These are phyloP conservation scores for Dilophus febrilis DNA, from an alignment of 2,888 invertebrate genomes.

Conservation along the genomic window DNA sequence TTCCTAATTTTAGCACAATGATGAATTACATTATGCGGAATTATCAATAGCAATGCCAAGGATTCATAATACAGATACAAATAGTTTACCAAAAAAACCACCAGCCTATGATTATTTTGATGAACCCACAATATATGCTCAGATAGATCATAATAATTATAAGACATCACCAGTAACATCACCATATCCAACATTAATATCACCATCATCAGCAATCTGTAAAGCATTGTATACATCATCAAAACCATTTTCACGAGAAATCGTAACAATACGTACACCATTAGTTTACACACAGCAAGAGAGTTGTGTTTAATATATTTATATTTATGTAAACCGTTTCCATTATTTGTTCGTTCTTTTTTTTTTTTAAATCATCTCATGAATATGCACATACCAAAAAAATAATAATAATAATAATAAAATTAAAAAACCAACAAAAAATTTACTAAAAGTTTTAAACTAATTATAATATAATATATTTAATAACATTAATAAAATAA, in stretches of 20 bases:
- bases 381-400: no score
- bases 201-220: constrained; percentile 4
- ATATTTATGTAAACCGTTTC: not conserved
- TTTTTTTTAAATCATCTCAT: no score
- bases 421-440: no score
- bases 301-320: constrained; percentile 42
- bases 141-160: constrained; percentile 48
- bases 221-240: constrained; percentile 9
- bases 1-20: constrained; percentile 8
- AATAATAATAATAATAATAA: no score
- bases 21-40: constrained; percentile 30
- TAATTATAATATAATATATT: no score
- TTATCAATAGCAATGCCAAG: constrained; percentile 18
- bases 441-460: no score
- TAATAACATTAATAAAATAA: no score
- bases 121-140: constrained; percentile 55
- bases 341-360: constrained; percentile 14
- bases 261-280: constrained; percentile 49
- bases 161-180: constrained; percentile 30
- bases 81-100: constrained; percentile 18
- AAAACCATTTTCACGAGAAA: constrained; percentile 36
- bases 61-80: constrained; percentile 14
- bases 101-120: constrained; percentile 33
- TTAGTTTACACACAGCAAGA: constrained; percentile 49
- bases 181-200: constrained; percentile 15